Conservation (phyloP, 2,888 invertebrate species). For the Platypus cylindrus region DNA sequence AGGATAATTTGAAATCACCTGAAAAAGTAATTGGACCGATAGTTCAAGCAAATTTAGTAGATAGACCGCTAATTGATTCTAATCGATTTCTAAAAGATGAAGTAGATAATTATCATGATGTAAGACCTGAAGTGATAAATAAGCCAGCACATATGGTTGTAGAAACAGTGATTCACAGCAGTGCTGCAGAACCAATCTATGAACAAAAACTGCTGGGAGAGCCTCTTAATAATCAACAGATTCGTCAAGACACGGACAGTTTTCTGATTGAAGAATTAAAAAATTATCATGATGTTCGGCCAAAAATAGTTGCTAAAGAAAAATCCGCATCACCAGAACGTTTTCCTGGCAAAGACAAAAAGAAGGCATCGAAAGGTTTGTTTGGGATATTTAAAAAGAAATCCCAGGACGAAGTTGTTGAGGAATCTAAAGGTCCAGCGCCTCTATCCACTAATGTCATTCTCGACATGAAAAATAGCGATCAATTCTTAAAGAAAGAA, state of each 20-base stretch:
- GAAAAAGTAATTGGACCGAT: slow-evolving; percentile 10
- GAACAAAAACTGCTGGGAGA: too few relatives aligned
- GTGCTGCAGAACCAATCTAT: not conserved
- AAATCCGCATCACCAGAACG: too few relatives aligned
- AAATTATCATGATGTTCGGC: slow-evolving; percentile 25
- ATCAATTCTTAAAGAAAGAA: slow-evolving; percentile 11
- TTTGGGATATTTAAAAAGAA: slow-evolving; percentile 16
- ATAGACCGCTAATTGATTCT: slow-evolving; percentile 8
- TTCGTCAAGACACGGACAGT: slow-evolving; percentile 11
- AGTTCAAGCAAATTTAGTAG: slow-evolving; percentile 11
- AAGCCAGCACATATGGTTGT: too few relatives aligned
- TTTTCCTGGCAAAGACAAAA: slow-evolving; percentile 11
- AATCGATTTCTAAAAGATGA: slow-evolving; percentile 16
- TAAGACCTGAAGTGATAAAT: too few relatives aligned
- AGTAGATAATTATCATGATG: slow-evolving; percentile 19
- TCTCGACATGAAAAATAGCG: slow-evolving; percentile 7
- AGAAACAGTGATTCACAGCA: not conserved
- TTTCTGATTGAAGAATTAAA: slow-evolving; percentile 24
- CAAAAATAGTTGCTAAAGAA: too few relatives aligned
- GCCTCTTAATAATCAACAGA: slow-evolving; percentile 1
- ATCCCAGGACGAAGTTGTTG: slow-evolving; percentile 7
- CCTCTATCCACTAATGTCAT: too few relatives aligned
- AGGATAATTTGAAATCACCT: slow-evolving; percentile 9
- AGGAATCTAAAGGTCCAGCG: slow-evolving; percentile 6
- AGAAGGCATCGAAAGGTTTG: slow-evolving; percentile 10